Conservation (phyloP, 2,797 vertebrate species). For the Rhinogobio ventralis region DNA sequence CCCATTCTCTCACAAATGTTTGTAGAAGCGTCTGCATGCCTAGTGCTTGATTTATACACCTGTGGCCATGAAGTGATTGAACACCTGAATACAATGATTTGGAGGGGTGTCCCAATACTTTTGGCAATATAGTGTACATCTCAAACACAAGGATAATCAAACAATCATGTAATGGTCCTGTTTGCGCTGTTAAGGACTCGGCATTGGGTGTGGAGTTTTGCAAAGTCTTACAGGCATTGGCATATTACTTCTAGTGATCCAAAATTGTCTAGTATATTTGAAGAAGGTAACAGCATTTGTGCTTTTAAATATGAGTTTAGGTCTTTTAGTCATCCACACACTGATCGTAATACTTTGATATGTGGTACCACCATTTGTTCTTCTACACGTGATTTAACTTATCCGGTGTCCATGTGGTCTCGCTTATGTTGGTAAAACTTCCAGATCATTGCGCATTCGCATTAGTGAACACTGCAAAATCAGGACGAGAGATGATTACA, state of each 20-base stretch:
- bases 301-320: neutral
- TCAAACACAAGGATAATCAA: too few species aligned
- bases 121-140: too few species aligned
- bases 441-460: neutral
- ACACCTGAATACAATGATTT: too few species aligned
- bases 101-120: too few species aligned
- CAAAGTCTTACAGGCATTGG: neutral
- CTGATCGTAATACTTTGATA: neutral
- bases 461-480: neutral
- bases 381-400: neutral
- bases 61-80: too few species aligned
- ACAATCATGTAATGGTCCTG: neutral
- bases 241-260: neutral
- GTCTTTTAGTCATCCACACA: neutral
- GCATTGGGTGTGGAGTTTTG: neutral
- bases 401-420: neutral
- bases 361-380: neutral
- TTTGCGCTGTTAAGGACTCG: neutral
- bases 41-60: too few species aligned
- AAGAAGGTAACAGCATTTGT: neutral
- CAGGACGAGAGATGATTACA: neutral
- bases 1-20: too few species aligned
- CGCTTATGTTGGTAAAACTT: neutral
- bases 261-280: neutral
- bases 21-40: too few species aligned